A percentile compares a stretch with the other conserved stretches of the same genome.
phyloP scores from a whole-genome alignment of 2,113 vertebrate species.

The Brachyhypopomus gauderio region DNA sequence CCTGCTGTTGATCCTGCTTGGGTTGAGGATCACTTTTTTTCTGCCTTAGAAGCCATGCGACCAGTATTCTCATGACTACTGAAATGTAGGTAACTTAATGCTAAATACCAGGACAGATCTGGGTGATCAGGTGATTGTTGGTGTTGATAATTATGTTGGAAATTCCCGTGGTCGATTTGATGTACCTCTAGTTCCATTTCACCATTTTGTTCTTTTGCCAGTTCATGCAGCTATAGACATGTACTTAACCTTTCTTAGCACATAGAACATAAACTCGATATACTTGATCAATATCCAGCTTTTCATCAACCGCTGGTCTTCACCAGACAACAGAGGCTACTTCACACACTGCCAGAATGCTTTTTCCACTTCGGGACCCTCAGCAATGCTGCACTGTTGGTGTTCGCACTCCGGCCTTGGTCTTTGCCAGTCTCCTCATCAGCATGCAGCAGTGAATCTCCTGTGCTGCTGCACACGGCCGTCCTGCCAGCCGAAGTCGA shows the following conservation, averaged over 20 bases:
- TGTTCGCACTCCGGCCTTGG: slow-evolving; percentile 34
- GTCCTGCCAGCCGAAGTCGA: slow-evolving; percentile 41
- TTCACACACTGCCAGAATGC: slow-evolving; percentile 13
- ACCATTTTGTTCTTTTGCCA: not conserved
- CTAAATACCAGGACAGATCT: not conserved
- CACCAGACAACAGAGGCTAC: slow-evolving; percentile 4
- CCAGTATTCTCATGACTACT: not conserved
- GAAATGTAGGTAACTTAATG: not conserved
- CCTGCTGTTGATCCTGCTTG: not conserved
- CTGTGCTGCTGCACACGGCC: slow-evolving; percentile 42
- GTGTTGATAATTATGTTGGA: not conserved
- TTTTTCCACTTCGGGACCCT: slow-evolving; percentile 36
- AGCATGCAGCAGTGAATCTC: slow-evolving; percentile 53
- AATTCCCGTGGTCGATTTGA: not conserved
- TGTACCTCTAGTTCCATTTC: not conserved
- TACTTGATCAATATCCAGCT: not conserved
- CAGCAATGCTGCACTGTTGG: slow-evolving; percentile 53
- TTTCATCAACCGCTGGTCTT: slow-evolving; percentile 22
- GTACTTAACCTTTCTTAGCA: too few relatives aligned
- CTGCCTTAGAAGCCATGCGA: not conserved
- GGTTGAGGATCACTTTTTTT: not conserved
- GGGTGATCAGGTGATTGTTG: not conserved
- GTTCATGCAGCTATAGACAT: not conserved
- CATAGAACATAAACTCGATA: not conserved
- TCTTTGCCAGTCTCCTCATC: slow-evolving; percentile 39